Conservation (phyloP, 2,797 vertebrate genomes). For the Meriones psammophilus region DNA sequence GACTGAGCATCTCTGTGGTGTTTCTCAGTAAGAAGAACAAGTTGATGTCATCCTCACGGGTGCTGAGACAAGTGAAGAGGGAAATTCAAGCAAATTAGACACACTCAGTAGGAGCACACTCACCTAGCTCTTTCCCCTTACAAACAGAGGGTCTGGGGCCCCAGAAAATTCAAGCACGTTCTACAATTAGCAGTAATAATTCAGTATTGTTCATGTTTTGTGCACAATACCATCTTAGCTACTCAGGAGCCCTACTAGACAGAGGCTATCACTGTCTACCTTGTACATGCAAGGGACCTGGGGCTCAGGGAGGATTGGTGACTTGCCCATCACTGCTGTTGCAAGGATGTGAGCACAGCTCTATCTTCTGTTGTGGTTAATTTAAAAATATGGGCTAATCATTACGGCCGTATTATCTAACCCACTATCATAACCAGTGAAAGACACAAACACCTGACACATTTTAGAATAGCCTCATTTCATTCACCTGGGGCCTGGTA, state of each 20-base stretch:
- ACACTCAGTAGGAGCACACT: neutral
- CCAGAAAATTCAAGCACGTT: neutral
- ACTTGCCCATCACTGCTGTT: no score
- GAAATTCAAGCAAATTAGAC: neutral
- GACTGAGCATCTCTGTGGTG: neutral
- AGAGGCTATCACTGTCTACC: neutral
- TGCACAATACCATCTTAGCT: neutral
- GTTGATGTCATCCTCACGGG: neutral
- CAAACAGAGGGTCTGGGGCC: neutral
- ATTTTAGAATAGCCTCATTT: no score
- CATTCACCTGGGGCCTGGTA: no score
- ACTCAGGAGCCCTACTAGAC: neutral
- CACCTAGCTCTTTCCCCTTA: neutral
- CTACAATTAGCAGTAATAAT: neutral
- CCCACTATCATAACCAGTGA: no score
- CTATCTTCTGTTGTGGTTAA: no score
- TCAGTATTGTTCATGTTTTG: neutral
- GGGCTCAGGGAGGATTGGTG: neutral
- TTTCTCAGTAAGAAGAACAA: neutral
- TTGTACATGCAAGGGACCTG: neutral
- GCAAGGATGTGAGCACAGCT: neutral
- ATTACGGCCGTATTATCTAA: no score
- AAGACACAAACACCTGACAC: no score
- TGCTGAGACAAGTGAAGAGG: neutral
- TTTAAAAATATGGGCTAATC: no score